phyloP scores from a whole-genome alignment of 2,797 vertebrate species.

The Trachurus trachurus region DNA sequence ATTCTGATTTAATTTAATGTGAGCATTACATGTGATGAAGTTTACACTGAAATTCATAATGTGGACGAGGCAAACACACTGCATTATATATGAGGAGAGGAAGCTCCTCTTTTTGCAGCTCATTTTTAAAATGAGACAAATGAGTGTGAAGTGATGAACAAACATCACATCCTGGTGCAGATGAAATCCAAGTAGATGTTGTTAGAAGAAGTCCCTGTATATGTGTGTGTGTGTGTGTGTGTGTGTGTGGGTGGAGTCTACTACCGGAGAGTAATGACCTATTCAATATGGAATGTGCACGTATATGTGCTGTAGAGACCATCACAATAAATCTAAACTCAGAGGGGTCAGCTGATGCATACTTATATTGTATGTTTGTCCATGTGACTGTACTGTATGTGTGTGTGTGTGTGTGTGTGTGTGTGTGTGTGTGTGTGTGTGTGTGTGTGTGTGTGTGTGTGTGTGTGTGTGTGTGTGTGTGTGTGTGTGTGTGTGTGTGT shows the following conservation, averaged over 20 bases:
- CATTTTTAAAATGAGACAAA: not conserved
- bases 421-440: not conserved
- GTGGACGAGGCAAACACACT: no score
- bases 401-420: not conserved
- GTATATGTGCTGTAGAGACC: not conserved
- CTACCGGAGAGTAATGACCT: slow-evolving; percentile 22
- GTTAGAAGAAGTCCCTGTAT: no score
- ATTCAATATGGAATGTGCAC: slow-evolving; percentile 37
- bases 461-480: no score
- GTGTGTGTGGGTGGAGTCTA: not conserved
- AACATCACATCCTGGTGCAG: not conserved
- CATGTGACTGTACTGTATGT: no score
- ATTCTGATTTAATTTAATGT: no score
- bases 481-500: not conserved
- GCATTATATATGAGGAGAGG: no score
- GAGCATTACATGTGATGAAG: no score
- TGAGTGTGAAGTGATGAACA: not conserved
- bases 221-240: not conserved
- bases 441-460: no score
- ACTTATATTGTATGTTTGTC: not conserved
- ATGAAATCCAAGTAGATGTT: slow-evolving; percentile 1
- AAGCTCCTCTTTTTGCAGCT: no score
- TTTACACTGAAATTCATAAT: no score
- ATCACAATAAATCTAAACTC: slow-evolving; percentile 23
- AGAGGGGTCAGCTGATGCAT: not conserved